phyloP scores from a whole-genome alignment of 2,888 invertebrate genomes.

The Hirtodrosophila alboralis region DNA sequence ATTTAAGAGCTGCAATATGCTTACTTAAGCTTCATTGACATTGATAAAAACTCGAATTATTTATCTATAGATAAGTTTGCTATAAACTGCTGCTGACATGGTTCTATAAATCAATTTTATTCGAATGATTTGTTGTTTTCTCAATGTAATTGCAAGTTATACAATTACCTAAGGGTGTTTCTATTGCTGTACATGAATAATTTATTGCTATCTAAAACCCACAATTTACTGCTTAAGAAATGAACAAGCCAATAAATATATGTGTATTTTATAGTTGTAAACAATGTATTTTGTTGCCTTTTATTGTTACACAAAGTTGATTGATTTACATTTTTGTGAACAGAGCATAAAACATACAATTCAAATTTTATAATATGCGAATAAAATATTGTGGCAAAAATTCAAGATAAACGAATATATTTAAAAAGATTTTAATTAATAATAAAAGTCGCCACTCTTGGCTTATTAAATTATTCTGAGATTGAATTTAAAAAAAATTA shows the following conservation, averaged over 20 bases:
- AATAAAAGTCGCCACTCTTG: too few relatives aligned
- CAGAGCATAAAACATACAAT: not conserved
- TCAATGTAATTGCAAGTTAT: constrained; percentile 24
- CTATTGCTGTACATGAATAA: constrained; percentile 2
- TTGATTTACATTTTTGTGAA: not conserved
- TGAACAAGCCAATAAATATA: not conserved
- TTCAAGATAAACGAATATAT: too few relatives aligned
- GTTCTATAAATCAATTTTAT: constrained; percentile 28
- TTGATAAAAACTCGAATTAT: too few relatives aligned
- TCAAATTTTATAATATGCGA: not conserved
- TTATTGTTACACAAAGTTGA: too few relatives aligned
- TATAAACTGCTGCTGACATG: too few relatives aligned
- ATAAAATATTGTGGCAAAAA: not conserved
- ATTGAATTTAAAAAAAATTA: too few relatives aligned
- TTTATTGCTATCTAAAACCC: constrained; percentile 8
- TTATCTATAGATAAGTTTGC: too few relatives aligned
- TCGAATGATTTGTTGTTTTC: constrained; percentile 23
- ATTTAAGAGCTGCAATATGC: constrained; percentile 15
- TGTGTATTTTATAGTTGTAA: constrained; percentile 12
- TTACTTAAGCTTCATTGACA: too few relatives aligned
- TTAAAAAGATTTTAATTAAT: too few relatives aligned
- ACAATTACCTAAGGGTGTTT: constrained; percentile 3
- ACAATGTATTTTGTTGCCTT: constrained; percentile 3
- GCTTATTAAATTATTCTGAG: too few relatives aligned
- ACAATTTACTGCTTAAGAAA: constrained; percentile 9